Evolutionary conservation across 2,797 vertebrate genomes (phyloP).

Genomic region (Catostomus latipinnis): DNA sequence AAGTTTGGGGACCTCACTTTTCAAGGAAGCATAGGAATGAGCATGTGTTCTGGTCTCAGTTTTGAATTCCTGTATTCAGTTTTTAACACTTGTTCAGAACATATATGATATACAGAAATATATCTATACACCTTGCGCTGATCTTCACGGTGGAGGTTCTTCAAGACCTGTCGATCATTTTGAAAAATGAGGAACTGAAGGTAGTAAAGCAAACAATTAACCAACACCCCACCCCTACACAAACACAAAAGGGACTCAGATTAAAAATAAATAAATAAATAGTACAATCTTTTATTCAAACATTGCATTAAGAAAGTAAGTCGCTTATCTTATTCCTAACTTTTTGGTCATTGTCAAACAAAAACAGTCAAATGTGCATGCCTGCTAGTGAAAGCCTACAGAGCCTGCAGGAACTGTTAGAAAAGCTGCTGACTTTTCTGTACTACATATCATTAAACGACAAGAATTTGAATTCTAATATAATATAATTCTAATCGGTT

Average conservation of each 20-base stretch:
- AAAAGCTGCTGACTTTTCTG: neutral
- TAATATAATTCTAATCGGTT: neutral
- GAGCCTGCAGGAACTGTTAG: neutral
- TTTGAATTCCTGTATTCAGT: slow-evolving; percentile 3
- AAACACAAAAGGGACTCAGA: neutral
- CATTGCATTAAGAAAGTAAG: neutral
- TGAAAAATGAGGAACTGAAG: neutral
- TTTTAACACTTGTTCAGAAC: neutral
- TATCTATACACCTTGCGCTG: neutral
- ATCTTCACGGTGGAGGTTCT: neutral
- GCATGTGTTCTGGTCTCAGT: slow-evolving; percentile 63
- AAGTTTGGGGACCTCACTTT: slow-evolving; percentile 93
- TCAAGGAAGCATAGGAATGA: slow-evolving; percentile 77
- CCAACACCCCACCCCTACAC: neutral
- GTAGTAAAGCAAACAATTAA: neutral
- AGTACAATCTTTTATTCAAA: neutral
- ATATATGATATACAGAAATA: neutral
- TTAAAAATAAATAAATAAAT: neutral
- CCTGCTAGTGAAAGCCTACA: neutral
- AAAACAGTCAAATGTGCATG: neutral
- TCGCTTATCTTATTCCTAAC: neutral
- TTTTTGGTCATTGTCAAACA: neutral
- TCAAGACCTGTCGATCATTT: slow-evolving; percentile 2
- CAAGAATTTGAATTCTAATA: too few relatives aligned
- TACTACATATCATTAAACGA: neutral